Evolutionary conservation across 2,797 vertebrate species (phyloP), one percentile per base, ranked within the genome.

Genomic region (Prionace glauca): DNA sequence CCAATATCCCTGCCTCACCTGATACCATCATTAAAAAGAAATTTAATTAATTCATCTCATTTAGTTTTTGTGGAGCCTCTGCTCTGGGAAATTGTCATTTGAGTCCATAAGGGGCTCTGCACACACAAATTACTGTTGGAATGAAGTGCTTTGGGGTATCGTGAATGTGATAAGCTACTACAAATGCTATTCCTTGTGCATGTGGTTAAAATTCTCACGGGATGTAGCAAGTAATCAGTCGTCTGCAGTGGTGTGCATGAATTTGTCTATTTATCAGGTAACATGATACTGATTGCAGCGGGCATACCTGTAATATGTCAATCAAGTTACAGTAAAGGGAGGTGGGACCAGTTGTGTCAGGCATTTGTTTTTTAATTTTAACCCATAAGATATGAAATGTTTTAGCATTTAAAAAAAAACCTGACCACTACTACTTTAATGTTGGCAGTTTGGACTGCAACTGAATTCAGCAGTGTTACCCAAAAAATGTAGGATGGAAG

Each of bases 341-440:
- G 41, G 50, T 56, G 45, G 93, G 16, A 20, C 41, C 26, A 56
- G 26, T 7, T 56, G 24, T 50, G 29, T 32, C 11, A 77, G 45
- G 45, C 41, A 60, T 77, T 50, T 95, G 93, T 56, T 93, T 16
- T 18, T 41, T 91, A 29, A 90, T 91, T 92, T 93, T 41, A 94
- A 7, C 36, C 20, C 67, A 24, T 94, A 67, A 94, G 22, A 7
- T 14, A 94, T 94, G 56, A 29, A 60, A 50, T 90, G 56, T 60
- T 62, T 62, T 26, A 50, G 45, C 93, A 74, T 26, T 24, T 72
- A 50, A 32, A 77, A 77, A 77, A 77, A 32, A 32, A 32, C 1
- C 10, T 32, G 9, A 77, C 11, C 32, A 36, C 2, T n/a, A 3
- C 29, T 11, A 0, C 22, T 29, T 94, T 50, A 16, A 92, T 67